A percentile compares a stretch with the other conserved stretches of the same genome.
Conservation (phyloP, 1,140 invertebrate genomes). For the Archegozetes longisetosus region DNA sequence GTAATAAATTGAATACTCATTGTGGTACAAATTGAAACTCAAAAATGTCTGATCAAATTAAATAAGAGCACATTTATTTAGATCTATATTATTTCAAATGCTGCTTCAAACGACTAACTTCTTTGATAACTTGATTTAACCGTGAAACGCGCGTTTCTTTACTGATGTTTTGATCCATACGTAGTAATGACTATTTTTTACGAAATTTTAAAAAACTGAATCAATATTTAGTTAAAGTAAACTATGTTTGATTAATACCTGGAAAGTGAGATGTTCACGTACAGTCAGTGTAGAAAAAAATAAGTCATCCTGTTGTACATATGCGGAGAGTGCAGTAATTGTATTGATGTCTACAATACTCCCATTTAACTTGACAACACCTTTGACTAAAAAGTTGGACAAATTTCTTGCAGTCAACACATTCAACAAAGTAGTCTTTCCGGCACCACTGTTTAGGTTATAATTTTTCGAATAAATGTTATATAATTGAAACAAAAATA, state of each 20-base stretch:
- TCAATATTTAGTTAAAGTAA: background rate
- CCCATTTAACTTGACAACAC: slow-evolving; percentile 38
- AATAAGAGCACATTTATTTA: too few species aligned
- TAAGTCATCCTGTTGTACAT: slow-evolving; percentile 89
- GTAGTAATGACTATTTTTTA: slow-evolving; percentile 51
- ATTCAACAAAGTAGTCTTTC: slow-evolving; percentile 89
- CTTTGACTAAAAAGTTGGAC: slow-evolving; percentile 52
- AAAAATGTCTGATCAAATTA: too few species aligned
- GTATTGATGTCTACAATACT: slow-evolving; percentile 31
- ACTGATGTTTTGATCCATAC: slow-evolving; percentile 64
- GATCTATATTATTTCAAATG: too few species aligned
- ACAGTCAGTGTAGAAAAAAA: slow-evolving; percentile 85
- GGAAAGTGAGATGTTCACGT: slow-evolving; percentile 72
- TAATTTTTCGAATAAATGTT: background rate
- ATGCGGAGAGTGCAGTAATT: slow-evolving; percentile 64
- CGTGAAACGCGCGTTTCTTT: slow-evolving; percentile 54
- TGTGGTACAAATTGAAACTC: too few species aligned
- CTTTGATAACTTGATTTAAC: slow-evolving; percentile 75
- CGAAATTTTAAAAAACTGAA: background rate
- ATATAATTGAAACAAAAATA: background rate
- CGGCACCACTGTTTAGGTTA: slow-evolving; percentile 53
- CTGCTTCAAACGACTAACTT: slow-evolving; percentile 38
- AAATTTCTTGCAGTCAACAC: slow-evolving; percentile 62
- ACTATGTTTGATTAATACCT: slow-evolving; percentile 39
- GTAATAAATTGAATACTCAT: too few species aligned